Base-by-base conservation (phyloP, 2,888 invertebrate species). In the Drosophila fungiperda region DNA sequence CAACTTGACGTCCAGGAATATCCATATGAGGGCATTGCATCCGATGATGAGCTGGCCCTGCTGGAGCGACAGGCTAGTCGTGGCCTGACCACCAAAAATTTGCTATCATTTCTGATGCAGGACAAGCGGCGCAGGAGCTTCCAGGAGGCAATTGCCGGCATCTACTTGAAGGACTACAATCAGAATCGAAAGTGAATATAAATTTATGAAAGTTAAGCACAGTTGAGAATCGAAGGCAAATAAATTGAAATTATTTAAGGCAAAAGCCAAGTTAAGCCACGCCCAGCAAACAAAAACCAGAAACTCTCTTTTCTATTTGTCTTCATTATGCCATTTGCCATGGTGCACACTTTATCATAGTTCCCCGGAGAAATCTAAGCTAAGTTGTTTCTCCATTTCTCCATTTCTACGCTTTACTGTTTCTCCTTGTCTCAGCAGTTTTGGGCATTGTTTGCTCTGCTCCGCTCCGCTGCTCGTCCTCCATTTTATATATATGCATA, bases 311-410 rank as follows among this genome's bases (percentile, higher is more conserved):
- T 72, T 66, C 78, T 82, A 83, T 81, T 79, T 81, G 79, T 77
- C 88, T 86, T 86, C 83, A 85, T 86, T 86, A 87, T 74, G 64
- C 72, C 68, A 63, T 72, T 67, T 65, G 68, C 68, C 61, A 40
- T 45, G 61, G 68, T 52, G 69, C 67, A 59, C 87, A 82, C 68
- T 87, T 73, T 84, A 76, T 85, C 82, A 85, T 82, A 69, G 87
- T 42, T 74, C 85, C 81, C 86, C 29, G 38, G 83, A 81, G 85
- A 85, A 85, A 85, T 85, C 86, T 83, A 78, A 87, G 83, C 87
- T 62, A 75, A 83, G 82, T 73, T 79, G 70, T 68, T 69, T 66
- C 73, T 40, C 48, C 11, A 36, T 57, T 60, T 45, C 48, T 38
- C 26, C 26, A 26, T 29, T 29, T 29, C 29, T 29, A 5, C 7